Percentiles rank a stretch among this genome's conserved stretches.
Evolutionary conservation across 2,888 invertebrate genomes (phyloP).

Genomic region (Andrena dorsata): DNA sequence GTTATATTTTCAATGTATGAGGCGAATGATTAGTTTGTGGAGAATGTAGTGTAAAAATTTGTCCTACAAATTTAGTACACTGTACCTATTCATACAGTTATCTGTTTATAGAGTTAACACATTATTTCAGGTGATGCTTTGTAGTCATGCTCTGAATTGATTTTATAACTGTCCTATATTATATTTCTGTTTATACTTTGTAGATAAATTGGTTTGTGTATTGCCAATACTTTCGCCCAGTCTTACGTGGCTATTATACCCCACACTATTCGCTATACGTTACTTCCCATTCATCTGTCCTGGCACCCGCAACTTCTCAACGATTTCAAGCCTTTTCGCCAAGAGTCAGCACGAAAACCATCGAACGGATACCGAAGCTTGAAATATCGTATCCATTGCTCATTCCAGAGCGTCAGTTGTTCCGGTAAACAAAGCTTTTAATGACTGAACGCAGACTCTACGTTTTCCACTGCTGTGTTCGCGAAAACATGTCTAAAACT

Average conservation of each 20-base stretch:
- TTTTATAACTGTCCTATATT: too few species aligned
- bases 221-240: conserved; percentile 70
- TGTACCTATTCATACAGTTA: background rate
- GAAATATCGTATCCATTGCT: conserved; percentile 66
- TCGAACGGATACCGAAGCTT: conserved; percentile 61
- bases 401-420: conserved; percentile 61
- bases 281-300: conserved; percentile 69
- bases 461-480: conserved; percentile 5
- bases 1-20: too few species aligned
- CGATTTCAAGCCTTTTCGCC: conserved; percentile 66
- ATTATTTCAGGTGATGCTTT: background rate
- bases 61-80: background rate
- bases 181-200: background rate
- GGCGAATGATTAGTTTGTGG: too few species aligned
- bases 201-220: conserved; percentile 8
- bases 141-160: background rate
- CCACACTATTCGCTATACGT: conserved; percentile 75
- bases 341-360: conserved; percentile 65
- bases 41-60: too few species aligned
- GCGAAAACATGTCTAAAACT: conserved; percentile 11
- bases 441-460: conserved; percentile 42
- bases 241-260: conserved; percentile 75
- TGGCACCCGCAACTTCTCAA: conserved; percentile 67
- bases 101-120: background rate
- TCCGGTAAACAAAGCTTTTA: conserved; percentile 70